phyloP scores from a whole-genome alignment of 2,113 vertebrate genomes.

The Micronycteris hirsuta region DNA sequence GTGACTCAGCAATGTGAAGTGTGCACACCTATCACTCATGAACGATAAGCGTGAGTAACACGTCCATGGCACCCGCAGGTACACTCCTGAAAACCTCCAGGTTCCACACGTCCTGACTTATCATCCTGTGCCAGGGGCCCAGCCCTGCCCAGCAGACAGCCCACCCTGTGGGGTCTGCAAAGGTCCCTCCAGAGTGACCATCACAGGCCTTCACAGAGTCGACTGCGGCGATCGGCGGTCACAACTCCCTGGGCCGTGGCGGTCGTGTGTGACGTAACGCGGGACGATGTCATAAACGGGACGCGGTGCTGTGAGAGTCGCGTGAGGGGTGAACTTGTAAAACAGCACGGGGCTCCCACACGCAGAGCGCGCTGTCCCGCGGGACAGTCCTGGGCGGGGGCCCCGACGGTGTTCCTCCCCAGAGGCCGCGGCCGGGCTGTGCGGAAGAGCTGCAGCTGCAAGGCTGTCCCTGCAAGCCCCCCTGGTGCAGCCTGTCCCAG shows the following conservation, averaged over 20 bases:
- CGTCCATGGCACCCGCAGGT: background rate
- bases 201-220: accelerated
- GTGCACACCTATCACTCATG: accelerated
- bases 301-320: accelerated
- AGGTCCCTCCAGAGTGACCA: accelerated
- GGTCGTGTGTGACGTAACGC: background rate
- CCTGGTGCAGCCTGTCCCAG: background rate
- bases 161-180: background rate
- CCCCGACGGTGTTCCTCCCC: background rate
- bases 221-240: accelerated
- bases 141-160: background rate
- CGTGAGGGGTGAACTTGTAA: accelerated
- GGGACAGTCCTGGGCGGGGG: background rate
- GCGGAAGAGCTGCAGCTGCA: accelerated
- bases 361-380: accelerated
- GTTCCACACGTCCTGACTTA: background rate
- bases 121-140: accelerated
- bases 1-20: background rate
- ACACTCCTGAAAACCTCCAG: background rate
- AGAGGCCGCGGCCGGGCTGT: background rate
- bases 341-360: background rate
- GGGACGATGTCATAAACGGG: background rate
- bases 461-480: background rate
- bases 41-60: no score
- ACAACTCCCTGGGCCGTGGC: background rate